A percentile compares a stretch with the other conserved stretches of the same genome.
These are phyloP conservation scores for Allygus modestus DNA, from an alignment of 2,888 invertebrate genomes.

Conservation along the genomic window DNA sequence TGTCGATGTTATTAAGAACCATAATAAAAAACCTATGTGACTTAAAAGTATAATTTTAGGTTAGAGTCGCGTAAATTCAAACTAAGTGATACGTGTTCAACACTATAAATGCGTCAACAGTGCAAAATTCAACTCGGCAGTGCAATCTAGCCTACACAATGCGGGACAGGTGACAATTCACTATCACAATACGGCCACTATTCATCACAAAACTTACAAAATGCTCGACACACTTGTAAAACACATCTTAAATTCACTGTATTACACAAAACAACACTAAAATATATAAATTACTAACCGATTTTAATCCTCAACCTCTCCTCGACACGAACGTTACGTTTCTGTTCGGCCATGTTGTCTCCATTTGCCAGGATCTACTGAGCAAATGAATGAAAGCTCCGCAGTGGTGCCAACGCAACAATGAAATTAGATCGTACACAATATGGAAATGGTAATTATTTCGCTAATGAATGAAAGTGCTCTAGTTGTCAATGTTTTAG, in stretches of 20 bases:
- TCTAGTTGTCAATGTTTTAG: conserved; percentile 48
- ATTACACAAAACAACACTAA: conserved; percentile 22
- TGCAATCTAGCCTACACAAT: conserved; percentile 63
- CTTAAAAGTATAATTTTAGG: background rate
- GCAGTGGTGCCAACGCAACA: conserved; percentile 56
- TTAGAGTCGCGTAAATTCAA: background rate
- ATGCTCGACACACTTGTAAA: conserved; percentile 40
- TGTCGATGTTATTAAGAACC: no score
- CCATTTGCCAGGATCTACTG: conserved; percentile 76
- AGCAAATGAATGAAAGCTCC: conserved; percentile 64
- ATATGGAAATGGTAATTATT: conserved; percentile 49
- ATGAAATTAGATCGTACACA: conserved; percentile 38
- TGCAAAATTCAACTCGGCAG: conserved; percentile 34
- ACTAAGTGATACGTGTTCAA: conserved; percentile 22
- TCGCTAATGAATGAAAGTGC: conserved; percentile 56
- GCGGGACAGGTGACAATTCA: conserved; percentile 62
- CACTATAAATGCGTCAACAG: conserved; percentile 22
- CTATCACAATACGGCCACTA: background rate
- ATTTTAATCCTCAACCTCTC: conserved; percentile 97
- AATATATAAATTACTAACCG: conserved; percentile 80
- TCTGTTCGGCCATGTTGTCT: conserved; percentile 95
- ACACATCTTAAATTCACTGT: conserved; percentile 61
- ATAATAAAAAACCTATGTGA: no score
- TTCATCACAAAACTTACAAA: background rate
- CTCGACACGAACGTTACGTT: conserved; percentile 93